phyloP scores from a whole-genome alignment of 2,113 vertebrate genomes.

The Empidonax traillii region DNA sequence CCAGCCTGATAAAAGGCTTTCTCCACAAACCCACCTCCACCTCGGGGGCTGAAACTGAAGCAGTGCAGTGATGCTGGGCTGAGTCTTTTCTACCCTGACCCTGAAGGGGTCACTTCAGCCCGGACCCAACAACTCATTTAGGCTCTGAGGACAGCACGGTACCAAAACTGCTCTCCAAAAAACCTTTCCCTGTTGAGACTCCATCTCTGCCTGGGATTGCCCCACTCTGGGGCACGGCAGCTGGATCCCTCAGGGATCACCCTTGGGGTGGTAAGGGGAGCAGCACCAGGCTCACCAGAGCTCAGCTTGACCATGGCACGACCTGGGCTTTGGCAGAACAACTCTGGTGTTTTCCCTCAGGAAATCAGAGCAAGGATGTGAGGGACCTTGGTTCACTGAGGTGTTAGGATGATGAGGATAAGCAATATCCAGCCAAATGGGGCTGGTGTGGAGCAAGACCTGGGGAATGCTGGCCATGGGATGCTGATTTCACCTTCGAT shows the following conservation, averaged over 20 bases:
- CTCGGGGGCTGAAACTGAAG: not conserved
- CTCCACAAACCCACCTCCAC: not conserved
- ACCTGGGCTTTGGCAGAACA: not conserved
- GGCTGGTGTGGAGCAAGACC: not conserved
- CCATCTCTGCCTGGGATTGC: not conserved
- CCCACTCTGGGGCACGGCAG: accelerated
- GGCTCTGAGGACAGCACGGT: not conserved
- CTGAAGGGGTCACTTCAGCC: not conserved
- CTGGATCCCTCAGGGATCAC: not conserved
- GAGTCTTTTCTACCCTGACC: accelerated
- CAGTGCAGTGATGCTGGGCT: not conserved
- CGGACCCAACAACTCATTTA: not conserved
- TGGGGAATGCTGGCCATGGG: accelerated
- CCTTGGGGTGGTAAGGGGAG: not conserved
- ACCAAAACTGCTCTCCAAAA: not conserved
- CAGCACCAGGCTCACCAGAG: not conserved
- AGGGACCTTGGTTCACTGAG: accelerated
- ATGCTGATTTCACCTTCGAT: not conserved
- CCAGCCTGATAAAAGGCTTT: not conserved
- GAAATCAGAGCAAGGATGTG: accelerated
- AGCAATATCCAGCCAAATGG: not conserved
- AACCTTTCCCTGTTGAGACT: accelerated
- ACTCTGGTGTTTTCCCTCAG: not conserved
- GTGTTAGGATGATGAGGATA: not conserved
- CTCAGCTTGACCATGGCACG: not conserved